These are phyloP conservation scores for Gastracanthus pulcherrimus DNA, from an alignment of 2,888 invertebrate genomes.

Conservation along the genomic window DNA sequence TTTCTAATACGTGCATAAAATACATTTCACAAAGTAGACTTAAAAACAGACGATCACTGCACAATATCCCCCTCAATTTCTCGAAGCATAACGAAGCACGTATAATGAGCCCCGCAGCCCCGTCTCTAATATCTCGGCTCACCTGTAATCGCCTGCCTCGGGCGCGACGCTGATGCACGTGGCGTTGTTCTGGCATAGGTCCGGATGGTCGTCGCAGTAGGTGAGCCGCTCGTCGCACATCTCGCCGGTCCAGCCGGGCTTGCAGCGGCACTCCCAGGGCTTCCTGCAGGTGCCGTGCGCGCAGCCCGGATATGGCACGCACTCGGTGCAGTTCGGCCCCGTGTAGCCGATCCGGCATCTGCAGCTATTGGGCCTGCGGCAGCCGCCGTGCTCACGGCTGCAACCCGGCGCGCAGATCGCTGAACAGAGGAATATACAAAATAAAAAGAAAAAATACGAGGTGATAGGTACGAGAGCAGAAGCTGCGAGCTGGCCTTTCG, in stretches of 20 bases:
- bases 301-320: constrained; percentile 93
- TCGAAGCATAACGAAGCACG: background rate
- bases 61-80: too few relatives aligned
- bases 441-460: background rate
- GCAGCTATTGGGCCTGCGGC: constrained; percentile 88
- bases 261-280: constrained; percentile 95
- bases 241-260: constrained; percentile 93
- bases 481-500: too few relatives aligned
- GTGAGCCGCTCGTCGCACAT: constrained; percentile 94
- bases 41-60: too few relatives aligned
- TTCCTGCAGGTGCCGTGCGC: constrained; percentile 89
- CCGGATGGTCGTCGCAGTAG: constrained; percentile 88
- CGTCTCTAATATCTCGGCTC: constrained; percentile 66
- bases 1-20: too few relatives aligned
- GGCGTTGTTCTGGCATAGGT: constrained; percentile 88
- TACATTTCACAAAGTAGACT: too few relatives aligned
- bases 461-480: too few relatives aligned
- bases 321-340: constrained; percentile 85
- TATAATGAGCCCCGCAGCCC: background rate
- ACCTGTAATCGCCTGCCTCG: constrained; percentile 87
- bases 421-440: constrained; percentile 72
- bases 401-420: constrained; percentile 92
- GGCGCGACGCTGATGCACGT: constrained; percentile 89
- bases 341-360: constrained; percentile 95
- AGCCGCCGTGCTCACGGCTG: constrained; percentile 90